These are phyloP conservation scores for Strongylocentrotus purpuratus DNA, from an alignment of 35 echinoderm and acorn worm genomes.

Conservation along the genomic window DNA sequence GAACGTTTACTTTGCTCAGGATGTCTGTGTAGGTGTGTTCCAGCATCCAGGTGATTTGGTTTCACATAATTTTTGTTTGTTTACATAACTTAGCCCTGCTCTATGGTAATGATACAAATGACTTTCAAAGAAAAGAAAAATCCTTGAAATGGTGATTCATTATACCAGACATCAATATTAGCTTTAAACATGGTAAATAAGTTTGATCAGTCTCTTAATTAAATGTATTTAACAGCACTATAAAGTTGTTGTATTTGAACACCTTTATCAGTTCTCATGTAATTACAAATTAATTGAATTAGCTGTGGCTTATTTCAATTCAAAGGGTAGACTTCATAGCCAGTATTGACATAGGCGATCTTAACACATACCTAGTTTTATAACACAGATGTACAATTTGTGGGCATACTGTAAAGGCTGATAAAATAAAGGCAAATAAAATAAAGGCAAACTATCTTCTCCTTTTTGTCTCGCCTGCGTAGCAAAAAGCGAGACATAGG, in stretches of 20 bases:
- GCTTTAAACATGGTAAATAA: background rate
- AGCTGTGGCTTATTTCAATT: too few relatives aligned
- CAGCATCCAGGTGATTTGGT: background rate
- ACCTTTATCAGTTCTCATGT: background rate
- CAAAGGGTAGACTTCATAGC: too few relatives aligned
- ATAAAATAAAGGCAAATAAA: too few relatives aligned
- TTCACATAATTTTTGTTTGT: background rate
- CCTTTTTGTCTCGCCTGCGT: too few relatives aligned
- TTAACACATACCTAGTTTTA: too few relatives aligned
- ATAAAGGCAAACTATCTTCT: too few relatives aligned
- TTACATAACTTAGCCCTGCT: background rate
- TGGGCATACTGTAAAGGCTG: too few relatives aligned
- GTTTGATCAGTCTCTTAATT: background rate
- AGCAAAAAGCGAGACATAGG: too few relatives aligned
- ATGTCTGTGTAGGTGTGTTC: background rate
- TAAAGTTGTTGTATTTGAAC: background rate
- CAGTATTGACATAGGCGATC: too few relatives aligned
- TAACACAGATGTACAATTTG: too few relatives aligned
- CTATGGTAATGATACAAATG: background rate
- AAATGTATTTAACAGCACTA: background rate
- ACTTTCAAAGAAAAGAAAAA: too few relatives aligned
- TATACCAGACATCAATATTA: background rate
- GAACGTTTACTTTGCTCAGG: background rate
- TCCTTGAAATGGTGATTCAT: background rate
- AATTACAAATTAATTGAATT: background rate